Evolutionary conservation across 2,797 vertebrate species (phyloP).

Genomic region (Manis pentadactyla): DNA sequence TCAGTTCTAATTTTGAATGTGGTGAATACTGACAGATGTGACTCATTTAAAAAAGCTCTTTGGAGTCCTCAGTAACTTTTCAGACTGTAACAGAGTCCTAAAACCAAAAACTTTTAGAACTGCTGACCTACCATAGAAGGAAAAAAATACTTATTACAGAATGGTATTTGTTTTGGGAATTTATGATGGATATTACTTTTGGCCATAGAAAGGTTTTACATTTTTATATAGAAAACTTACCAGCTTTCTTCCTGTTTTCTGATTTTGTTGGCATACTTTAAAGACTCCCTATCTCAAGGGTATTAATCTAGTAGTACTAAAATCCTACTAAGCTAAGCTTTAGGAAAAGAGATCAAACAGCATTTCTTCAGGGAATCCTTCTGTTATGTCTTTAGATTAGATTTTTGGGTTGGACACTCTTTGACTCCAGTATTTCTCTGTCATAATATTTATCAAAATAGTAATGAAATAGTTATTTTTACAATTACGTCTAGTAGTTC

Average conservation of each 20-base stretch:
- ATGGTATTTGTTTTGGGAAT: background rate
- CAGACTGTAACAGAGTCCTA: background rate
- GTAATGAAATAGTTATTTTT: background rate
- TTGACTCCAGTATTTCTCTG: background rate
- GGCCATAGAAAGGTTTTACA: background rate
- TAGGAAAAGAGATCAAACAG: constrained; percentile 48
- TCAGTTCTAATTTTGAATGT: constrained; percentile 43
- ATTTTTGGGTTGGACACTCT: background rate
- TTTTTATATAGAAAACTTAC: background rate
- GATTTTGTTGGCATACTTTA: constrained; percentile 10
- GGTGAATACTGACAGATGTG: constrained; percentile 8
- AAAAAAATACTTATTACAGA: background rate
- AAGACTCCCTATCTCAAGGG: background rate
- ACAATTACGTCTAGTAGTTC: background rate
- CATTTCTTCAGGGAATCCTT: constrained; percentile 43
- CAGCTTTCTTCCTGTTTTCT: background rate
- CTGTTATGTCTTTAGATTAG: background rate
- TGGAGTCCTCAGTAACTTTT: constrained; percentile 4
- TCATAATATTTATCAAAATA: background rate
- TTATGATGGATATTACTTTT: background rate
- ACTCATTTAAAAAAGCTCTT: constrained; percentile 6
- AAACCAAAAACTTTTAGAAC: background rate
- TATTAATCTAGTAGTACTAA: constrained; percentile 31
- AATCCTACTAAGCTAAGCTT: constrained; percentile 48
- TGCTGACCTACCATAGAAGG: background rate